Evolutionary conservation across 2,797 vertebrate species (phyloP).

Genomic region (Champsocephalus esox): DNA sequence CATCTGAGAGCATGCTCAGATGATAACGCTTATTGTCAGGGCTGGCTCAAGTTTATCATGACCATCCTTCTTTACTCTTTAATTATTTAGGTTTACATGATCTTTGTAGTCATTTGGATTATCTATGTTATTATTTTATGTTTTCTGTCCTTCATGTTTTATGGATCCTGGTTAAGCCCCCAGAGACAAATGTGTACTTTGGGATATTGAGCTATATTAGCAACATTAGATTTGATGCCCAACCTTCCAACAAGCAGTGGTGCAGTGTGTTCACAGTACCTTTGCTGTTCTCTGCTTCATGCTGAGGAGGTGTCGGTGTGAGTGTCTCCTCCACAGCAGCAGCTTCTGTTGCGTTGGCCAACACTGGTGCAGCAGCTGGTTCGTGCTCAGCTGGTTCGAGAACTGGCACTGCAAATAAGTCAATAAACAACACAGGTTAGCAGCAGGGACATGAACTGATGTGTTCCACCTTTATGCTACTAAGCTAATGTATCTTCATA

Average conservation of each 20-base stretch:
- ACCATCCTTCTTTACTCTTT: too few species aligned
- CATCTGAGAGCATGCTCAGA: too few species aligned
- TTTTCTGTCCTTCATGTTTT: too few species aligned
- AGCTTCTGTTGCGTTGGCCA: constrained; percentile 6
- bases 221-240: background rate
- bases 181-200: too few species aligned
- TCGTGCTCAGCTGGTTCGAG: constrained; percentile 36
- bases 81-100: too few species aligned
- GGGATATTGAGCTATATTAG: too few species aligned
- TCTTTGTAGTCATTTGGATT: too few species aligned
- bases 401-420: constrained; percentile 35
- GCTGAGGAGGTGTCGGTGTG: constrained; percentile 9
- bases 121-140: too few species aligned
- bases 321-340: constrained; percentile 41
- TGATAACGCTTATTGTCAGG: too few species aligned
- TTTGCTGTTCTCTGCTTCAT: constrained; percentile 38
- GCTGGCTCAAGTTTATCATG: too few species aligned
- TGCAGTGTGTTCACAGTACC: constrained; percentile 46
- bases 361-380: constrained; percentile 18
- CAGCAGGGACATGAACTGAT: background rate
- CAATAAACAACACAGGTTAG: constrained; percentile 14
- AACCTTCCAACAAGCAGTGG: background rate
- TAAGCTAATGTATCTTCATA: background rate
- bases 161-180: too few species aligned
- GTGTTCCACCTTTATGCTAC: background rate